Conservation (phyloP, 2,888 invertebrate genomes). For the Suillia variegata region DNA sequence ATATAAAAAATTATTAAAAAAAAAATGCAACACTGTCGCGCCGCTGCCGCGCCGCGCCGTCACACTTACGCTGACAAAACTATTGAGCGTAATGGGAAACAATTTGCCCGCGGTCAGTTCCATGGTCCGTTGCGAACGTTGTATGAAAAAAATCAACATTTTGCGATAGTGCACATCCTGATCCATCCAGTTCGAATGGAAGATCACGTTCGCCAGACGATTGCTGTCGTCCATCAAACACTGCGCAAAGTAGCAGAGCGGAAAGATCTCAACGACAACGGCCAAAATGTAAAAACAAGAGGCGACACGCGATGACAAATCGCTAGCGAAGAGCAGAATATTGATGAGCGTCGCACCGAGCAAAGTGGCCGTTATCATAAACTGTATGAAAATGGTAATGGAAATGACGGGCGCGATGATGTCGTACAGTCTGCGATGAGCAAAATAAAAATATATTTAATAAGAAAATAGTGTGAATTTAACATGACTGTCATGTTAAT, state of each 20-base stretch:
- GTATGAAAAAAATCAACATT: slow-evolving; percentile 34
- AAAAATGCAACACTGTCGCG: not conserved
- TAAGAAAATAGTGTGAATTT: not conserved
- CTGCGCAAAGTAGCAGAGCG: slow-evolving; percentile 37
- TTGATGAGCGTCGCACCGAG: slow-evolving; percentile 37
- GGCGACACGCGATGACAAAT: slow-evolving; percentile 29
- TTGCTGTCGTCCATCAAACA: slow-evolving; percentile 34
- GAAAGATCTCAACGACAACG: slow-evolving; percentile 34
- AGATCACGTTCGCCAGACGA: slow-evolving; percentile 32
- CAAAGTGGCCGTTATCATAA: slow-evolving; percentile 32
- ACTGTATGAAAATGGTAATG: slow-evolving; percentile 37
- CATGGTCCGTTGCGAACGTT: slow-evolving; percentile 35
- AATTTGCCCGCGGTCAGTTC: slow-evolving; percentile 32
- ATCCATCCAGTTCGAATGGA: slow-evolving; percentile 36
- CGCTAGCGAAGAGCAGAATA: slow-evolving; percentile 34
- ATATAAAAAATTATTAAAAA: not conserved
- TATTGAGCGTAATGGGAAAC: slow-evolving; percentile 35
- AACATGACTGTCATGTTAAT: not conserved
- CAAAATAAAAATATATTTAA: too few species aligned
- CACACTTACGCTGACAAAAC: slow-evolving; percentile 33
- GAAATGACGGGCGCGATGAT: slow-evolving; percentile 34
- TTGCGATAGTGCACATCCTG: slow-evolving; percentile 29
- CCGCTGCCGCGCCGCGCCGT: too few species aligned
- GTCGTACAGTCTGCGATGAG: slow-evolving; percentile 22
- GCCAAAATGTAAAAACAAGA: slow-evolving; percentile 33